Evolutionary conservation across 2,113 vertebrate species (phyloP), one percentile per base, ranked within the genome.

Genomic region (Ursus arctos): DNA sequence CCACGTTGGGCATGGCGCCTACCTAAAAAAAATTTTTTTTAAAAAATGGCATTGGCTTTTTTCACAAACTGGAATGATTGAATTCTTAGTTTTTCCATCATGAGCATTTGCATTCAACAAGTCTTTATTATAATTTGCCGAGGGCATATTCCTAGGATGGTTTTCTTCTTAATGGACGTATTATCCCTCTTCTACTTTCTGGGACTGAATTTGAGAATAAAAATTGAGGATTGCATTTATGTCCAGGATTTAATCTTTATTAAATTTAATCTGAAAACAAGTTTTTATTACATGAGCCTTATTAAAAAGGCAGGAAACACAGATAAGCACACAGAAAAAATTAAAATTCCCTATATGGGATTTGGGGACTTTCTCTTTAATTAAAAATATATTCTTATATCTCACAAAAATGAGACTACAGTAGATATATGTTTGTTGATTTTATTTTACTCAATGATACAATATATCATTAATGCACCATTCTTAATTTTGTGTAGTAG

Each of bases 121-220:
- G 1, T 2, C 47, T 10, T 83, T 87, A 24, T 67, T 86, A 43
- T 90, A 11, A 22, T 22, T 85, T 67, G 11, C 43, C 18, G 0
- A 59, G 18, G 53, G 9, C 12, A 26, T 81, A 18, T 40, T 65
- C 71, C 22, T 81, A 1, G 59, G 77, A 57, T 53, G 19, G 10
- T 40, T 40, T 55, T 82, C 88, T 91, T n/a, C 8, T 80, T 36
- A 86, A 21, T 67, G 1, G 28, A 86, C 11, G 22, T 4, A 36
- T 6, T 36, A 14, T 87, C 9, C 28, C 2, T 28, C 19, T 86
- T 83, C 65, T 86, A 11, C 33, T 76, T 91, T 83, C 49, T 53
- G 33, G 11, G 91, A 33, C 47, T 82, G n/a, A 94, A 79, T 91
- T 92, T 80, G 3, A 92, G 36, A 95, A 81, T 79, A 65, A 95